Conservation (phyloP, 2,888 invertebrate genomes). For the Clunio marinus region DNA sequence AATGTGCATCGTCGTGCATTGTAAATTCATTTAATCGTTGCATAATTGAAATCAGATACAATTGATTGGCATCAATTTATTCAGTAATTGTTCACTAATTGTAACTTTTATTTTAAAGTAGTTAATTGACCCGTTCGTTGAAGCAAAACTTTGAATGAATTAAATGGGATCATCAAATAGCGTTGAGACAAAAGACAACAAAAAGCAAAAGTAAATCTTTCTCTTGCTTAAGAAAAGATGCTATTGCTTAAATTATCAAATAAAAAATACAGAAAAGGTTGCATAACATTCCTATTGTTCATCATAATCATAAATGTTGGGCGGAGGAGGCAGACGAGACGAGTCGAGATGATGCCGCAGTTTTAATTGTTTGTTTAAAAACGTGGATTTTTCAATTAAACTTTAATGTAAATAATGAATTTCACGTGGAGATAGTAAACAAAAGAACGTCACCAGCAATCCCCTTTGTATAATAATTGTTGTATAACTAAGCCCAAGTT, state of each 20-base stretch:
- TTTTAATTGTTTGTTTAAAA: background rate
- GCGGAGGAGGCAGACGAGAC: no score
- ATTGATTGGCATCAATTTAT: background rate
- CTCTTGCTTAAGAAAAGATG: no score
- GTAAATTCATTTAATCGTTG: no score
- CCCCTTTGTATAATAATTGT: no score
- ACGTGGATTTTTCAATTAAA: background rate
- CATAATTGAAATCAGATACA: background rate
- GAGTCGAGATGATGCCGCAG: background rate
- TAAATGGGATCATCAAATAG: conserved; percentile 18
- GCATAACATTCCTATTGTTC: background rate
- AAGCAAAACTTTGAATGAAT: background rate
- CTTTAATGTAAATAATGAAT: background rate
- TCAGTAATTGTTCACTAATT: background rate
- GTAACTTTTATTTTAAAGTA: background rate
- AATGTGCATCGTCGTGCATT: no score
- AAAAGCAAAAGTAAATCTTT: no score
- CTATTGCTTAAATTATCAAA: no score
- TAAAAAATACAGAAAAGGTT: no score
- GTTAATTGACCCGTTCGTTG: background rate
- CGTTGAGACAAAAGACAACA: no score
- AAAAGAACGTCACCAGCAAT: background rate
- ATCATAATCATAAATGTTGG: background rate
- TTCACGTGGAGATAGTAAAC: background rate
- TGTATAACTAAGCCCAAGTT: no score